Evolutionary conservation across 1,140 invertebrate species (phyloP).

Genomic region (Liolophura sinensis): DNA sequence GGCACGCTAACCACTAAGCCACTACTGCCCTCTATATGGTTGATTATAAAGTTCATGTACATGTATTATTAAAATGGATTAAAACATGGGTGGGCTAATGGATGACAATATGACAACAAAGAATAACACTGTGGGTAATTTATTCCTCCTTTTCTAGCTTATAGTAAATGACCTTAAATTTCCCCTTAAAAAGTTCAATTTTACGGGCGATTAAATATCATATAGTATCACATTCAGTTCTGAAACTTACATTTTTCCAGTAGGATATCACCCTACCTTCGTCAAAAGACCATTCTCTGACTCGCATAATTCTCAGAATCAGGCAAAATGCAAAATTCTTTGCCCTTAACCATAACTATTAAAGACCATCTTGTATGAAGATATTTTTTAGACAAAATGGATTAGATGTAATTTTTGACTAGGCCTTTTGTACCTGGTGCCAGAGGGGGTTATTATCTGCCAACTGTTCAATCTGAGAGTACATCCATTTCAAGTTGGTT

Average conservation of each 20-base stretch:
- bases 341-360: neutral
- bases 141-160: neutral
- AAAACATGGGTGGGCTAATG: neutral
- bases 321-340: no score
- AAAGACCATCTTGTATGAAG: neutral
- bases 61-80: neutral
- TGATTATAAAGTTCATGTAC: no score
- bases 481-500: constrained; percentile 61
- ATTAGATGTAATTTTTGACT: neutral
- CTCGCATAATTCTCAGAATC: no score
- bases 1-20: no score
- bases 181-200: no score
- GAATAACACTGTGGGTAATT: neutral
- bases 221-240: no score
- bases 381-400: neutral
- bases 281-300: no score
- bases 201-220: no score
- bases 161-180: neutral
- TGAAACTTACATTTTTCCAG: no score
- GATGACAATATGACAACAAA: no score
- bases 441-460: constrained; percentile 70
- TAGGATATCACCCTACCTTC: no score
- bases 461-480: constrained; percentile 62
- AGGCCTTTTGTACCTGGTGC: constrained; percentile 71
- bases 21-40: no score